These are phyloP conservation scores for Thalassaphorura encarpata DNA, from an alignment of 1,140 invertebrate species.

Conservation along the genomic window DNA sequence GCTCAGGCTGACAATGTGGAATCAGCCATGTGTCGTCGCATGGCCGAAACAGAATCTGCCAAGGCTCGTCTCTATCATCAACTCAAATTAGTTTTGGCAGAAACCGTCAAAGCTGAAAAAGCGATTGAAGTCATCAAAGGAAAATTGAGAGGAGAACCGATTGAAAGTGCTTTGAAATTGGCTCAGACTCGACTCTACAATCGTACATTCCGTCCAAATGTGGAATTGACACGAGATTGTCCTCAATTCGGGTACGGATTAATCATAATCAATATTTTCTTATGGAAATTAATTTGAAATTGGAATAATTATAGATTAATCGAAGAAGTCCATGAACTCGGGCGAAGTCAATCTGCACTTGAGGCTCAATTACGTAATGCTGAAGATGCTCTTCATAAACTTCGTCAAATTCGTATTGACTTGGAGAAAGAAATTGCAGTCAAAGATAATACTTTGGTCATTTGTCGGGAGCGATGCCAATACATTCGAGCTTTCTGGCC, in stretches of 20 bases:
- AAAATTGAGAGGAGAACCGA: slow-evolving; percentile 41
- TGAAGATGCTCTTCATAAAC: slow-evolving; percentile 31
- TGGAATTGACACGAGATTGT: slow-evolving; percentile 28
- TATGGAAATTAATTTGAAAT: background rate
- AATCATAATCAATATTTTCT: background rate
- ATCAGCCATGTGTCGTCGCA: slow-evolving; percentile 50
- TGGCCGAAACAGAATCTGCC: slow-evolving; percentile 35
- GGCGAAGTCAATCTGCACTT: slow-evolving; percentile 21
- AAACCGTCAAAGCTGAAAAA: slow-evolving; percentile 57
- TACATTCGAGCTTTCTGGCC: slow-evolving; percentile 32
- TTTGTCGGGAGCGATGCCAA: slow-evolving; percentile 26
- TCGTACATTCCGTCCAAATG: slow-evolving; percentile 36
- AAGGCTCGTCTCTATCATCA: slow-evolving; percentile 31
- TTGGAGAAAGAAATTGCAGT: slow-evolving; percentile 32
- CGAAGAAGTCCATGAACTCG: slow-evolving; percentile 32
- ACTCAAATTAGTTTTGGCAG: slow-evolving; percentile 29
- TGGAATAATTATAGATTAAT: slow-evolving; percentile 20
- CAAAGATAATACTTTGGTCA: slow-evolving; percentile 32
- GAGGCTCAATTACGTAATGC: slow-evolving; percentile 31
- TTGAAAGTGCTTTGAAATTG: slow-evolving; percentile 60
- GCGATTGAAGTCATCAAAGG: slow-evolving; percentile 50
- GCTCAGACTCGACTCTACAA: slow-evolving; percentile 66
- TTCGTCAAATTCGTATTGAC: slow-evolving; percentile 32
- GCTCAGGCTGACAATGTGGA: slow-evolving; percentile 62
- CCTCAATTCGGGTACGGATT: slow-evolving; percentile 27